phyloP scores from a whole-genome alignment of 1,140 invertebrate species.

The Paralvinella palmiformis region DNA sequence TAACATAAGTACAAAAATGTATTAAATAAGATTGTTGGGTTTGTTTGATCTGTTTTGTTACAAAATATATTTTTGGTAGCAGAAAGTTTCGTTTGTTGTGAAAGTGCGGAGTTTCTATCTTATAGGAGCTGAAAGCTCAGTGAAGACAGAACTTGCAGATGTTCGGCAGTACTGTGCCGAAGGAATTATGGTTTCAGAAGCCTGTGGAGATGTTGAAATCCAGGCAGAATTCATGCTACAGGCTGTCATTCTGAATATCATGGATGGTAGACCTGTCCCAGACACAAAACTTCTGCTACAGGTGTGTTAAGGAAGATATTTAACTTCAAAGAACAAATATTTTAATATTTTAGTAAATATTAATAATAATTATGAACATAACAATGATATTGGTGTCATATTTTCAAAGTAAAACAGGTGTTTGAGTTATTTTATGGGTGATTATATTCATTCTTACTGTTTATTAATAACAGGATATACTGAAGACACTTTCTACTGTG shows the following conservation, averaged over 20 bases:
- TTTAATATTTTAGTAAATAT: too few species aligned
- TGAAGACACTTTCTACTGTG: slow-evolving; percentile 25
- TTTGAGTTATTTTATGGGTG: too few species aligned
- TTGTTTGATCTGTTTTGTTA: too few species aligned
- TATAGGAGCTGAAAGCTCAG: slow-evolving; percentile 35
- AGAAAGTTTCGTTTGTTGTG: background rate
- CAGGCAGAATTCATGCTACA: slow-evolving; percentile 42
- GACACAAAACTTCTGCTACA: slow-evolving; percentile 36
- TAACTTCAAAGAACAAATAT: too few species aligned
- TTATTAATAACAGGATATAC: slow-evolving; percentile 30
- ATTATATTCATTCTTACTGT: background rate
- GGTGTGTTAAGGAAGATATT: slow-evolving; percentile 20
- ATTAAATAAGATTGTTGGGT: too few species aligned
- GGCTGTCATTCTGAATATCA: slow-evolving; percentile 37
- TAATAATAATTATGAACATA: too few species aligned
- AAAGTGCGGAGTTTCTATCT: too few species aligned
- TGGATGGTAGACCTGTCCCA: slow-evolving; percentile 40
- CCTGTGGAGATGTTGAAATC: slow-evolving; percentile 36
- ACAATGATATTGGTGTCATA: too few species aligned
- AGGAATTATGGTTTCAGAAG: slow-evolving; percentile 40
- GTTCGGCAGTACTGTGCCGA: slow-evolving; percentile 42
- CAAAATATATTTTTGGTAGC: too few species aligned
- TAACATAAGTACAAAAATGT: too few species aligned
- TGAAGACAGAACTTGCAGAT: slow-evolving; percentile 39
- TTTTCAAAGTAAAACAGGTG: too few species aligned